Evolutionary conservation across 2,113 vertebrate species (phyloP).

Genomic region (Hyla sarda): DNA sequence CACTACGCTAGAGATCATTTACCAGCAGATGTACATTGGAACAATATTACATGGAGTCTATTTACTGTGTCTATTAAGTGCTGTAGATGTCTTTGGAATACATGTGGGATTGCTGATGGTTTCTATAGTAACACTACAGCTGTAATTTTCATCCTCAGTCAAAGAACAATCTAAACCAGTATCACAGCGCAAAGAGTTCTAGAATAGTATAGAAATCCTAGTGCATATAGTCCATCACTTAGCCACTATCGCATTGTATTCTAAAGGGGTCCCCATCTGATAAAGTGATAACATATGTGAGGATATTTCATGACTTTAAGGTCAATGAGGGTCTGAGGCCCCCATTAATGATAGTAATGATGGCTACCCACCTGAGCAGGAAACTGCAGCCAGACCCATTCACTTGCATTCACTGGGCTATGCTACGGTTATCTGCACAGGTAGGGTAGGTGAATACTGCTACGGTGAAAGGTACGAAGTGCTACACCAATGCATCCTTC

Average conservation of each 20-base stretch:
- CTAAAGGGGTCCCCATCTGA: no score
- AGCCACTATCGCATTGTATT: not conserved
- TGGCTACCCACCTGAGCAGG: no score
- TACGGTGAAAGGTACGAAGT: no score
- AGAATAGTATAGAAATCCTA: not conserved
- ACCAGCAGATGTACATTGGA: constrained; percentile 31
- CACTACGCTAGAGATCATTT: constrained; percentile 13
- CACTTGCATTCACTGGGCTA: no score
- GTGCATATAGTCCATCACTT: not conserved
- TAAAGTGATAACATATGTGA: no score
- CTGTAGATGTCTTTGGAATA: constrained; percentile 18
- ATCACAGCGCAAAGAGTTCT: not conserved
- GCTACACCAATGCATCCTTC: no score
- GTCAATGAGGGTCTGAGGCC: no score
- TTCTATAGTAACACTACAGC: constrained; percentile 49
- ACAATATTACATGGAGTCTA: constrained; percentile 34
- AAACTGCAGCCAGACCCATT: no score
- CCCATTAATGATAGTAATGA: no score
- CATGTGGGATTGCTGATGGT: constrained; percentile 38
- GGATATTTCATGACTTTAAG: no score
- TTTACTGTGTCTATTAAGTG: constrained; percentile 42
- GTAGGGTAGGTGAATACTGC: no score
- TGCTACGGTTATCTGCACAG: no score
- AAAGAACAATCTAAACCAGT: constrained; percentile 1
- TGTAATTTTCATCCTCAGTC: constrained; percentile 28